phyloP scores from a whole-genome alignment of 2,113 vertebrate genomes.

The Atherinomorus stipes region DNA sequence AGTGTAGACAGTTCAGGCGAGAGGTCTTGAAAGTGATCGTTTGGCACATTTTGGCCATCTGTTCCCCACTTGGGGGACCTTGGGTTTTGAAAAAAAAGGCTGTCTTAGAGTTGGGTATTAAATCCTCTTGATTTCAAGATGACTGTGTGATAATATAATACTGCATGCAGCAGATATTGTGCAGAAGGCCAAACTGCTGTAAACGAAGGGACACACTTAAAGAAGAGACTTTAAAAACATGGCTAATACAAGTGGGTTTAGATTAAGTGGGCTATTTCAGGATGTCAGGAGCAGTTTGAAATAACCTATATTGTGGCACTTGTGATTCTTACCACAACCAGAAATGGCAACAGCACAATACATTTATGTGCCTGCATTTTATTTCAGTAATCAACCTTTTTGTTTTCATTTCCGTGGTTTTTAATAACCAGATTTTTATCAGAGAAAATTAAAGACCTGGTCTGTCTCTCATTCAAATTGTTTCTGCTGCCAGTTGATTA shows the following conservation, averaged over 20 bases:
- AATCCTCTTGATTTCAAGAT: not conserved
- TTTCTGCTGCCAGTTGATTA: not conserved
- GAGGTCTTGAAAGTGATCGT: too few species aligned
- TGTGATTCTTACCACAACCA: conserved; percentile 2
- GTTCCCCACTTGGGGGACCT: too few species aligned
- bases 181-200: not conserved
- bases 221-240: not conserved
- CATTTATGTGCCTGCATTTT: not conserved
- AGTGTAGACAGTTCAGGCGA: too few species aligned
- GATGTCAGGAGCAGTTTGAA: conserved; percentile 11
- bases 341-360: conserved; percentile 10
- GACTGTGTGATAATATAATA: too few species aligned
- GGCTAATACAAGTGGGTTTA: not conserved
- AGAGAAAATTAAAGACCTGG: not conserved
- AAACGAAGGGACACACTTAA: not conserved
- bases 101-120: not conserved
- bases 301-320: conserved; percentile 1
- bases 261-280: conserved; percentile 13
- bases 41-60: too few species aligned
- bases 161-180: not conserved
- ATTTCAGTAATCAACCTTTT: not conserved
- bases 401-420: not conserved
- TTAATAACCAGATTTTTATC: not conserved
- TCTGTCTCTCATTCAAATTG: conserved; percentile 5
- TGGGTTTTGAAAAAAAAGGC: too few species aligned